phyloP scores from a whole-genome alignment of 2,888 invertebrate genomes.

The Caenorhabditis macrosperma region DNA sequence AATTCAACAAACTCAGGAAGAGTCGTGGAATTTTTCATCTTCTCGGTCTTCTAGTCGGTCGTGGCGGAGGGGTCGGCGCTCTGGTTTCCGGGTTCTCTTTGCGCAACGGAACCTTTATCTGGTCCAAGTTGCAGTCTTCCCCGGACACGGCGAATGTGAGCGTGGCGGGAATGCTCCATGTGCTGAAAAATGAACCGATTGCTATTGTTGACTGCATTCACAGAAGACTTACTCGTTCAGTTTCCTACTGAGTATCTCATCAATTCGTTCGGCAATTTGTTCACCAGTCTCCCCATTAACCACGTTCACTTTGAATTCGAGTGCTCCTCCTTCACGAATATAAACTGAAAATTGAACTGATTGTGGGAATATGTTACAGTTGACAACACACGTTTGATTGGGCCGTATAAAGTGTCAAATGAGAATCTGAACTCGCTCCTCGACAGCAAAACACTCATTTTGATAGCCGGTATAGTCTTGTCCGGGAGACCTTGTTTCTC shows the following conservation, averaged over 20 bases:
- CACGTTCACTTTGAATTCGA: constrained; percentile 24
- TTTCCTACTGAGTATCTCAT: constrained; percentile 23
- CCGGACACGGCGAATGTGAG: constrained; percentile 10
- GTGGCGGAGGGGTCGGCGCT: not conserved
- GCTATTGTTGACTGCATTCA: not conserved
- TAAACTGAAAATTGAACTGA: constrained; percentile 14
- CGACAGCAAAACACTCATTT: constrained; percentile 5
- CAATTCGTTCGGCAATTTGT: constrained; percentile 15
- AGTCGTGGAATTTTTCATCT: too few relatives aligned
- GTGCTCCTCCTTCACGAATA: constrained; percentile 10
- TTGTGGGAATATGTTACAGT: too few relatives aligned
- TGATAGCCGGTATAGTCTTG: constrained; percentile 4
- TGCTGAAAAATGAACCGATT: constrained; percentile 13
- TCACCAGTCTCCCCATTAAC: constrained; percentile 1
- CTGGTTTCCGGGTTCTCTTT: constrained; percentile 14
- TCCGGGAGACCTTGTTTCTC: constrained; percentile 8
- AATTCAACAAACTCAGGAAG: too few relatives aligned
- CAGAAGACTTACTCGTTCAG: constrained; percentile 36
- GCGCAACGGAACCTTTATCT: constrained; percentile 23
- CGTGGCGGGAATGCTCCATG: constrained; percentile 36
- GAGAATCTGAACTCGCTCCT: not conserved
- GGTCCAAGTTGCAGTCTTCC: constrained; percentile 2
- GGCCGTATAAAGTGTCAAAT: constrained; percentile 14
- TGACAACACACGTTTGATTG: constrained; percentile 20
- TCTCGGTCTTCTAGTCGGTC: too few relatives aligned